Evolutionary conservation across 2,113 vertebrate species (phyloP).

Genomic region (Neomonachus schauinslandi): DNA sequence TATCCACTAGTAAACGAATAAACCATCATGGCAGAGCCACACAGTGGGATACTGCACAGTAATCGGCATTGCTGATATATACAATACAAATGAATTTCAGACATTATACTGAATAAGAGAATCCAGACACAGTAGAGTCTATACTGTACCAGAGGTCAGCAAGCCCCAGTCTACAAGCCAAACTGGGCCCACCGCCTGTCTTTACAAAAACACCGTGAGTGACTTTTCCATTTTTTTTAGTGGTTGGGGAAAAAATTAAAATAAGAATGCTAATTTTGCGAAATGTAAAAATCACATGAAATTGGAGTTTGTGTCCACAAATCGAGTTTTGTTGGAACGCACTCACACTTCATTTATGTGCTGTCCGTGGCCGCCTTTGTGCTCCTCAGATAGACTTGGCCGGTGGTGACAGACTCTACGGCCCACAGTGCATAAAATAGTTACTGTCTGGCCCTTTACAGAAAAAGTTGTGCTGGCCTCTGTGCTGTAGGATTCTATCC

Average conservation of each 20-base stretch:
- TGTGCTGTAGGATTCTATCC: not conserved
- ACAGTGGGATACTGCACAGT: rapidly evolving
- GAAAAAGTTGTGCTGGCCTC: not conserved
- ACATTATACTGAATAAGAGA: not conserved
- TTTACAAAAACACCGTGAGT: not conserved
- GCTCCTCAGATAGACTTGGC: not conserved
- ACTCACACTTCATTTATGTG: rapidly evolving
- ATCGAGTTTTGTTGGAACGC: not conserved
- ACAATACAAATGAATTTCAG: not conserved
- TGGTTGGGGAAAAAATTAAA: not conserved
- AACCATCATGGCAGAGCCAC: not conserved
- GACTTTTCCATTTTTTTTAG: not conserved
- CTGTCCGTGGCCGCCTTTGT: not conserved
- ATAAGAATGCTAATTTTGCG: not conserved
- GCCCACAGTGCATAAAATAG: not conserved
- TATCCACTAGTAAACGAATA: not conserved
- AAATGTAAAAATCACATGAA: not conserved
- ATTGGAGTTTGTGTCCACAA: not conserved
- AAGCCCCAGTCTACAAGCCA: not conserved
- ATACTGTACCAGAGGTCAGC: not conserved
- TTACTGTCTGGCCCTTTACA: not conserved
- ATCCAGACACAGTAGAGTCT: not conserved
- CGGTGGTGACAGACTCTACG: not conserved
- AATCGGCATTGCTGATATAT: not conserved
- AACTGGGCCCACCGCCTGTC: not conserved